These are phyloP conservation scores for Alitta virens DNA, from an alignment of 2,888 invertebrate species.

Conservation along the genomic window DNA sequence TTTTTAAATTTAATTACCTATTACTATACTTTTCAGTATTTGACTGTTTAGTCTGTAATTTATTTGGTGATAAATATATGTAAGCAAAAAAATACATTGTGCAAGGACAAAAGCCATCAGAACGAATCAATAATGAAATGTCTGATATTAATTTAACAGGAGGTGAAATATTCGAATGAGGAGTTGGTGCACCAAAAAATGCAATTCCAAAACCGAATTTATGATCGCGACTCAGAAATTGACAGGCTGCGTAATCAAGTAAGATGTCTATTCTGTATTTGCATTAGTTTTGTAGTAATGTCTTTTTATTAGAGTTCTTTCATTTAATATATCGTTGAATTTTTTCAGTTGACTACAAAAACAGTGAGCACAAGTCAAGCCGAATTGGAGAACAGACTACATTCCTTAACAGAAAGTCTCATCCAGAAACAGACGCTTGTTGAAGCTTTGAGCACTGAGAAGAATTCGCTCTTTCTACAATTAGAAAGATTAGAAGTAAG, in stretches of 20 bases:
- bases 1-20: too few species aligned
- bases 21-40: too few species aligned
- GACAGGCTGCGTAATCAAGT: slow-evolving; percentile 63
- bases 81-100: too few species aligned
- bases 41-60: too few species aligned
- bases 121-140: too few species aligned
- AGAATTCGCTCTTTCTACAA: slow-evolving; percentile 80
- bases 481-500: slow-evolving; percentile 70
- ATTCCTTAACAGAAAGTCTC: slow-evolving; percentile 73
- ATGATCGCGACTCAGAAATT: slow-evolving; percentile 64
- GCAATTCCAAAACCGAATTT: slow-evolving; percentile 59
- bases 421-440: slow-evolving; percentile 82
- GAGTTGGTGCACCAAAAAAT: slow-evolving; percentile 62
- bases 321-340: not conserved
- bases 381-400: slow-evolving; percentile 60
- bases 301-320: too few species aligned
- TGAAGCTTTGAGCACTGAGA: slow-evolving; percentile 79
- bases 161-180: slow-evolving; percentile 62
- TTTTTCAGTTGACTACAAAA: slow-evolving; percentile 50
- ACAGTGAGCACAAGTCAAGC: slow-evolving; percentile 51
- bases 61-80: too few species aligned
- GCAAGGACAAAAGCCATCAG: too few species aligned
- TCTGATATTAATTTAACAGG: too few species aligned
- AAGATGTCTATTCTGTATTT: slow-evolving; percentile 6
- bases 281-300: too few species aligned